A percentile compares a stretch with the other conserved stretches of the same genome.
These are phyloP conservation scores for Temnothorax curvispinosus DNA, from an alignment of 1,140 invertebrate genomes.

Conservation along the genomic window DNA sequence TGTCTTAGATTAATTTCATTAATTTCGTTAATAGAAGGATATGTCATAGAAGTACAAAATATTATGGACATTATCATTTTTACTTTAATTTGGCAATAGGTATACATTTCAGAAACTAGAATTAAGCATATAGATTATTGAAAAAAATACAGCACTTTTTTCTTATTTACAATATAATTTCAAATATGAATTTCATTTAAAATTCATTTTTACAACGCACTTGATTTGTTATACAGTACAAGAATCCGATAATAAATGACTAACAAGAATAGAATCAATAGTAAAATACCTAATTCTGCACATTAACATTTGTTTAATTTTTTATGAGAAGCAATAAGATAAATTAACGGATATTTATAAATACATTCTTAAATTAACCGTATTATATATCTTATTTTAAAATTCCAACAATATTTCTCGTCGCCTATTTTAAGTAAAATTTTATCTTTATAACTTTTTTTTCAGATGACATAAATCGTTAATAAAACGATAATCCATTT, in stretches of 20 bases:
- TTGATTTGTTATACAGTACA: background rate
- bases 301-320: slow-evolving; percentile 16
- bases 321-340: background rate
- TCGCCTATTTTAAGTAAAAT: slow-evolving; percentile 14
- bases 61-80: background rate
- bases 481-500: slow-evolving; percentile 50
- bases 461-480: background rate
- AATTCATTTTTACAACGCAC: background rate
- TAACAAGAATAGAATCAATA: background rate
- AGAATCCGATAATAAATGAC: background rate
- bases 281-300: background rate
- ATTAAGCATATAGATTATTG: background rate
- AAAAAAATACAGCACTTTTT: background rate
- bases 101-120: background rate
- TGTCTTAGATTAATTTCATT: background rate
- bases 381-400: background rate
- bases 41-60: background rate
- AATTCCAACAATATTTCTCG: slow-evolving; percentile 2
- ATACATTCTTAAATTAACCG: background rate
- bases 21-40: background rate
- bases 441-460: slow-evolving; percentile 7
- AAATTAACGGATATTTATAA: background rate
- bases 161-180: slow-evolving; percentile 5
- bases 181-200: background rate
- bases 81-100: slow-evolving; percentile 9